These are phyloP conservation scores for Whitmania pigra DNA, from an alignment of 1,140 invertebrate genomes.

Conservation along the genomic window DNA sequence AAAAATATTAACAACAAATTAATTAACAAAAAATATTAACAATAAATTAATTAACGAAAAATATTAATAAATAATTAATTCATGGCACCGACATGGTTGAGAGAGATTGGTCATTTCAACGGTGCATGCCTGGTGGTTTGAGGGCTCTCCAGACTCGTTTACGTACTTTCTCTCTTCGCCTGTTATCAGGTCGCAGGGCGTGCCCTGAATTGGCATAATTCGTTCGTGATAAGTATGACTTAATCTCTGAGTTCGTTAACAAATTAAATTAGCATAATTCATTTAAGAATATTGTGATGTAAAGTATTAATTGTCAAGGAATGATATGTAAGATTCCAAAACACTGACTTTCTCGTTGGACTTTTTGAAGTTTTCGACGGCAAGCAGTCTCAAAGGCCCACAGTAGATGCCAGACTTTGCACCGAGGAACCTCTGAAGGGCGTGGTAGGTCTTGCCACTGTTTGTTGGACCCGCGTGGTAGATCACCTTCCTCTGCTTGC, in stretches of 20 bases:
- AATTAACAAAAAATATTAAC: too few species aligned
- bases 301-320: too few species aligned
- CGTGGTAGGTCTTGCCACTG: slow-evolving; percentile 96
- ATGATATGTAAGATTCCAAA: too few species aligned
- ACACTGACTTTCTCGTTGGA: slow-evolving; percentile 51
- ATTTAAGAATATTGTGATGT: too few species aligned
- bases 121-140: slow-evolving; percentile 80
- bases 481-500: slow-evolving; percentile 76
- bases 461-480: slow-evolving; percentile 98
- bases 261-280: too few species aligned
- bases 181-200: slow-evolving; percentile 86
- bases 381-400: slow-evolving; percentile 87
- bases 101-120: slow-evolving; percentile 88
- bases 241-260: too few species aligned
- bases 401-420: slow-evolving; percentile 91
- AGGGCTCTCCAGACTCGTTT: slow-evolving; percentile 51
- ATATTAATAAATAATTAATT: too few species aligned
- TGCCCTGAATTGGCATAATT: slow-evolving; percentile 52
- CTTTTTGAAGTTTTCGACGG: slow-evolving; percentile 84
- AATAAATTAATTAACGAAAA: too few species aligned
- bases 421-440: slow-evolving; percentile 70
- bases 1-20: too few species aligned
- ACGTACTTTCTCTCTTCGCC: slow-evolving; percentile 82
- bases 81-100: slow-evolving; percentile 54
- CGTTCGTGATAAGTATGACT: too few species aligned